Conservation (phyloP, 2,888 invertebrate species). For the Mayetiola destructor region DNA sequence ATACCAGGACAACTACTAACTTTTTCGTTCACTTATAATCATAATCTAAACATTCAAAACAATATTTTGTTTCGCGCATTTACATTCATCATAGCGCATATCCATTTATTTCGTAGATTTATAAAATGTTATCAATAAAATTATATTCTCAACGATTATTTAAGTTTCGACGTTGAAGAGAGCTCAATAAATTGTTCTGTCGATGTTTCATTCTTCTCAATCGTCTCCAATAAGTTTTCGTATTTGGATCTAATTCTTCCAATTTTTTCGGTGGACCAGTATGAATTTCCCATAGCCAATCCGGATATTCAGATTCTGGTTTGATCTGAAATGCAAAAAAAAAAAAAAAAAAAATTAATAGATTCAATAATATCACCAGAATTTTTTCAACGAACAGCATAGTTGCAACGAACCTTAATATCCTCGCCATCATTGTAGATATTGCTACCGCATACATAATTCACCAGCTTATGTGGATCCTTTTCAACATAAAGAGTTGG, state of each 20-base stretch:
- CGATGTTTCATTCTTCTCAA: conserved; percentile 49
- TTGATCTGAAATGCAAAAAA: conserved; percentile 34
- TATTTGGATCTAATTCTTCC: conserved; percentile 61
- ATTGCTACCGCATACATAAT: conserved; percentile 74
- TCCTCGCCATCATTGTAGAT: conserved; percentile 67
- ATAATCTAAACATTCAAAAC: too few species aligned
- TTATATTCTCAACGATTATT: too few species aligned
- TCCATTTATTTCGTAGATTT: too few species aligned
- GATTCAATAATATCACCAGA: background rate
- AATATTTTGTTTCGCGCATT: too few species aligned
- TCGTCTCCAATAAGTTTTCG: conserved; percentile 68
- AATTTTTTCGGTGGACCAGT: conserved; percentile 48
- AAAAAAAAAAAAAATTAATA: background rate
- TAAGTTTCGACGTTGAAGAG: too few species aligned
- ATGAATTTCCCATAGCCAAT: conserved; percentile 75
- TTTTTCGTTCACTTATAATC: too few species aligned
- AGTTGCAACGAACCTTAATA: conserved; percentile 41
- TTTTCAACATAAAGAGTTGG: conserved; percentile 68
- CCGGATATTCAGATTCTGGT: conserved; percentile 73
- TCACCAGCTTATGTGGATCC: conserved; percentile 60
- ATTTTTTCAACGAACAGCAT: background rate
- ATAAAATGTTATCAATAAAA: too few species aligned
- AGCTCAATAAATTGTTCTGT: conserved; percentile 48
- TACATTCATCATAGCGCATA: too few species aligned
- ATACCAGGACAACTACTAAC: too few species aligned